A percentile compares a stretch with the other conserved stretches of the same genome.
Evolutionary conservation across 2,113 vertebrate species (phyloP).

Genomic region (Cynopterus brachyotis): DNA sequence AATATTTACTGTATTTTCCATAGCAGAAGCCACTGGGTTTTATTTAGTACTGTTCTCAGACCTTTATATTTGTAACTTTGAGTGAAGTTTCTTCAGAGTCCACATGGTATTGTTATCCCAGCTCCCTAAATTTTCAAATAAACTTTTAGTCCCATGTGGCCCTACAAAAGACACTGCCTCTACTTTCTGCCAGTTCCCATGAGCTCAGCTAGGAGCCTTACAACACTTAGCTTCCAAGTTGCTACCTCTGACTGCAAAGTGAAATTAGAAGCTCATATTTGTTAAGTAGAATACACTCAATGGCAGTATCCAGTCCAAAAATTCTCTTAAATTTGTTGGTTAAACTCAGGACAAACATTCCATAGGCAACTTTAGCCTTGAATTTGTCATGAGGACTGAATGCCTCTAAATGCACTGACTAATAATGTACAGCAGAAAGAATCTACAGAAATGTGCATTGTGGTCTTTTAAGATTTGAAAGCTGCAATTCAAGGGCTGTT

Average conservation of each 20-base stretch:
- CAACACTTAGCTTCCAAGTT: not conserved
- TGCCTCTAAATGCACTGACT: not conserved
- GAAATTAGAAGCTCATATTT: not conserved
- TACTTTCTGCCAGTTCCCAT: not conserved
- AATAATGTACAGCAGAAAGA: not conserved
- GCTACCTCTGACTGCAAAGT: not conserved
- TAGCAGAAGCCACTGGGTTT: not conserved
- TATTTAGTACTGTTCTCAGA: not conserved
- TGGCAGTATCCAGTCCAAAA: not conserved
- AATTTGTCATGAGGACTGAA: not conserved
- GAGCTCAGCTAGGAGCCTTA: not conserved
- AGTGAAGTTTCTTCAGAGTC: not conserved
- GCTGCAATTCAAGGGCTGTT: constrained; percentile 80
- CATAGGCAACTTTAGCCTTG: not conserved
- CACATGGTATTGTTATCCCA: not conserved
- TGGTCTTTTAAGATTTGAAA: constrained; percentile 81
- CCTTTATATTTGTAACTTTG: not conserved
- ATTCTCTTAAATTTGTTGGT: not conserved
- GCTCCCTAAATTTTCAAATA: not conserved
- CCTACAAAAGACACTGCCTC: not conserved
- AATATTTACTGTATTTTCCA: not conserved
- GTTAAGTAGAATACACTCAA: not conserved
- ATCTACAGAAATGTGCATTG: constrained; percentile 61
- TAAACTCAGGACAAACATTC: not conserved
- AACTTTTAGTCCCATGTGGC: not conserved